Evolutionary conservation across 2,113 vertebrate species (phyloP).

Genomic region (Protobothrops flavoviridis): DNA sequence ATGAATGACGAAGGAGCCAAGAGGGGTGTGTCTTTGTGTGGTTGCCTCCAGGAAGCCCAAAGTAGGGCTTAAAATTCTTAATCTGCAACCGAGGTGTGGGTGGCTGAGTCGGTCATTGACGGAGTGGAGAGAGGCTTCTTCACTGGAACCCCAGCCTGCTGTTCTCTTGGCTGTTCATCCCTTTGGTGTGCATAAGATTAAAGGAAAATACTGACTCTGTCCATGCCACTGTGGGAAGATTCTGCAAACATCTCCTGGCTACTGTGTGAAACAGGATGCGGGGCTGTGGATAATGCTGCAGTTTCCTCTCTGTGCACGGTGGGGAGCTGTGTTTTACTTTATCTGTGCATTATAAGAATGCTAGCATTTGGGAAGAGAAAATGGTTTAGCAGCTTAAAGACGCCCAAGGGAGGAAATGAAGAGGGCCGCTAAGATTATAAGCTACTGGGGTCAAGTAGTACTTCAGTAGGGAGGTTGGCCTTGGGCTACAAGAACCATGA

Average conservation of each 20-base stretch:
- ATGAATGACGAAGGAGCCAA: neutral
- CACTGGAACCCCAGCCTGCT: neutral
- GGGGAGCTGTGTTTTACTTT: neutral
- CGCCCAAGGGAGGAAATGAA: neutral
- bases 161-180: neutral
- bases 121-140: neutral
- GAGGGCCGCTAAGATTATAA: neutral
- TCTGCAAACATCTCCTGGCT: neutral
- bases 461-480: neutral
- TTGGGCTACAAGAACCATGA: neutral
- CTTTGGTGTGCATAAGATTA: neutral
- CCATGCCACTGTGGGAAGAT: neutral
- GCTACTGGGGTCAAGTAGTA: neutral
- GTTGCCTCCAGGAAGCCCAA: neutral
- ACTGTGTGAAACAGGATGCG: neutral
- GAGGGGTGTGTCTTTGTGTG: neutral
- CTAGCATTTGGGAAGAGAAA: neutral
- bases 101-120: too few relatives aligned
- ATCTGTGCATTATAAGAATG: neutral
- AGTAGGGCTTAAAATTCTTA: neutral
- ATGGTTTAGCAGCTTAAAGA: too few relatives aligned
- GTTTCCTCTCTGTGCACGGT: neutral
- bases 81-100: too few relatives aligned
- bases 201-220: neutral
- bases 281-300: neutral